Base-by-base conservation (phyloP, 2,113 vertebrate genomes). In the Urocitellus parryii region DNA sequence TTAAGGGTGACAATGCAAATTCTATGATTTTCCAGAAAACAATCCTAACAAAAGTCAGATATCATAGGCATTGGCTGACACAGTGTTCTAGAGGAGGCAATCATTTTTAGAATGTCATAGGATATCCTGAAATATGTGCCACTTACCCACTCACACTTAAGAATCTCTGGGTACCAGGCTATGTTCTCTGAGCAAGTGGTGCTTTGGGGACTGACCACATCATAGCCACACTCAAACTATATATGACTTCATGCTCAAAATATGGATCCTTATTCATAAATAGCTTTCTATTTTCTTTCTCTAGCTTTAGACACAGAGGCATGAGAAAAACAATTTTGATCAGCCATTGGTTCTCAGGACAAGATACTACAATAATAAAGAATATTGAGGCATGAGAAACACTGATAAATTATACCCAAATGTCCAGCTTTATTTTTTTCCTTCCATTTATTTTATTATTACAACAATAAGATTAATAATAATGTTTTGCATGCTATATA, bases 121-220 rank as follows among this genome's bases (percentile, higher is more conserved):
- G 63, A 58, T 12, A 48, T 17, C 29, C 18, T 83, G 45, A 67
- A 39, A 6, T 72, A 29, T 83, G 79, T 85, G 42, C 63, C 51
- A 90, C 89, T 92, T 81, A 89, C 79, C 84, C 48, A 89, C 42
- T 92, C 37, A 48, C 58, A 92, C n/a, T 25, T 92, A 84, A 84
- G 89, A 51, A 81, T 78, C 1, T 22, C 95, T 39, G 1, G 97
- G 87, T 94, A 96, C 96, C 98, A 98, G 22, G 5, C 79, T 74
- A 56, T 22, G 2, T 58, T 91, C 63, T 88, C 83, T 22, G 88
- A 74, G 56, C 17, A 58, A 58, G 56, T 58, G 56, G 6, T 58
- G 17, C 18, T 58, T 58, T 58, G 56, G 56, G 56, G 18, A 58
- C 18, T 84, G 0, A 97, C n/a, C 51, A 96, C 27, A 79, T 37